Percentiles rank a stretch among this genome's conserved stretches.
Conservation (phyloP, 1,140 invertebrate species). For the Campoletis sonorensis region DNA sequence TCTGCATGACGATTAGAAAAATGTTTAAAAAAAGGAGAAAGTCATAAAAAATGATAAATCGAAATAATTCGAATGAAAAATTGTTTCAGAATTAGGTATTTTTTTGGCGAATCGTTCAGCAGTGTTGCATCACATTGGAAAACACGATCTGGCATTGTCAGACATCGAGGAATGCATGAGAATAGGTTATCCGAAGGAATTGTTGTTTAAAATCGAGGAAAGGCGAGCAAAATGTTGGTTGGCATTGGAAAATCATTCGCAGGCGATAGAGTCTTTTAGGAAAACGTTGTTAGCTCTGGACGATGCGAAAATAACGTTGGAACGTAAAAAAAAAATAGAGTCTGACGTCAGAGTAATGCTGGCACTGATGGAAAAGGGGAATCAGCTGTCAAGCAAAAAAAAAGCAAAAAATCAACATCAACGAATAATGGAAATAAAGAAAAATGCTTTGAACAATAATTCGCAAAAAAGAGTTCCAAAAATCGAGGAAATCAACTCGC, state of each 20-base stretch:
- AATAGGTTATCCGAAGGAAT: slow-evolving; percentile 84
- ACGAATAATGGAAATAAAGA: slow-evolving; percentile 65
- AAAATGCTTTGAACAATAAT: slow-evolving; percentile 57
- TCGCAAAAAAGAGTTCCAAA: slow-evolving; percentile 60
- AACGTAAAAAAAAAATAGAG: slow-evolving; percentile 81
- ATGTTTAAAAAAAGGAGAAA: too few relatives aligned
- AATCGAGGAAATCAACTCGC: slow-evolving; percentile 72
- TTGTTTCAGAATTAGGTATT: slow-evolving; percentile 78
- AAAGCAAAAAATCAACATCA: slow-evolving; percentile 56
- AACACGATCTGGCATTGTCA: slow-evolving; percentile 80
- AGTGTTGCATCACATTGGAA: slow-evolving; percentile 87
- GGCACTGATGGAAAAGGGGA: slow-evolving; percentile 80
- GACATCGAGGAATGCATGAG: slow-evolving; percentile 85
- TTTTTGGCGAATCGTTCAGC: slow-evolving; percentile 93
- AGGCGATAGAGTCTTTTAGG: slow-evolving; percentile 83
- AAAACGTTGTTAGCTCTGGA: slow-evolving; percentile 81
- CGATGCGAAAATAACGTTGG: slow-evolving; percentile 80
- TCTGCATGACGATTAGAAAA: too few relatives aligned
- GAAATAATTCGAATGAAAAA: not conserved
- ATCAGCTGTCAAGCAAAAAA: slow-evolving; percentile 69
- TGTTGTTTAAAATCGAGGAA: slow-evolving; percentile 87
- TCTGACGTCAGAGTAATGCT: slow-evolving; percentile 85
- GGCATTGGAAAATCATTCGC: slow-evolving; percentile 82
- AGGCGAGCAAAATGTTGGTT: slow-evolving; percentile 86
- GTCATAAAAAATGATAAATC: too few relatives aligned